Percentiles rank a stretch among this genome's conserved stretches.
Conservation (phyloP, 2,113 vertebrate genomes). For the Semnornis frantzii region DNA sequence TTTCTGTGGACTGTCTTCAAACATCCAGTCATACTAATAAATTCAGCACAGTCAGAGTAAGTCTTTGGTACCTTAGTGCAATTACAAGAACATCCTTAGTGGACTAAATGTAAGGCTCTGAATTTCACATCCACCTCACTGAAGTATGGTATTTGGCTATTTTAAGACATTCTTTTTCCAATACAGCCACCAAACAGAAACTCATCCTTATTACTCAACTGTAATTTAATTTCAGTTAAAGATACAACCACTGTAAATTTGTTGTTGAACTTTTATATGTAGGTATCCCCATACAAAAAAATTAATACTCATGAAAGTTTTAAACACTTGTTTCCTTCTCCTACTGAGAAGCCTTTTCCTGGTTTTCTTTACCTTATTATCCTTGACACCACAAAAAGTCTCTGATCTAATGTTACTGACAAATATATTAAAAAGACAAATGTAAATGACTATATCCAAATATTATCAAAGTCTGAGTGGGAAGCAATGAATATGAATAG, state of each 20-base stretch:
- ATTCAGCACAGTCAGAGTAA: background rate
- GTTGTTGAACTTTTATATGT: background rate
- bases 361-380: background rate
- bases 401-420: background rate
- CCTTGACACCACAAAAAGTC: background rate
- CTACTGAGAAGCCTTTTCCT: background rate
- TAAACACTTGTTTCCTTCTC: background rate
- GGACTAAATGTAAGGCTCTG: background rate
- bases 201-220: background rate
- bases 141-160: background rate
- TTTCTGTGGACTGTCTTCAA: background rate
- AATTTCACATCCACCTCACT: background rate
- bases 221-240: background rate
- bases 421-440: background rate
- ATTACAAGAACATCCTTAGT: background rate
- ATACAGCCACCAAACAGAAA: background rate
- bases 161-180: background rate
- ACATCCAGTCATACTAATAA: background rate
- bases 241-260: background rate
- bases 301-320: background rate
- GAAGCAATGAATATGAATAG: background rate
- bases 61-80: background rate
- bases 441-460: background rate
- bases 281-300: background rate
- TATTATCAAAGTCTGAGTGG: background rate